Evolutionary conservation across 2,888 invertebrate species (phyloP).

Genomic region (Lumbricus terrestris): DNA sequence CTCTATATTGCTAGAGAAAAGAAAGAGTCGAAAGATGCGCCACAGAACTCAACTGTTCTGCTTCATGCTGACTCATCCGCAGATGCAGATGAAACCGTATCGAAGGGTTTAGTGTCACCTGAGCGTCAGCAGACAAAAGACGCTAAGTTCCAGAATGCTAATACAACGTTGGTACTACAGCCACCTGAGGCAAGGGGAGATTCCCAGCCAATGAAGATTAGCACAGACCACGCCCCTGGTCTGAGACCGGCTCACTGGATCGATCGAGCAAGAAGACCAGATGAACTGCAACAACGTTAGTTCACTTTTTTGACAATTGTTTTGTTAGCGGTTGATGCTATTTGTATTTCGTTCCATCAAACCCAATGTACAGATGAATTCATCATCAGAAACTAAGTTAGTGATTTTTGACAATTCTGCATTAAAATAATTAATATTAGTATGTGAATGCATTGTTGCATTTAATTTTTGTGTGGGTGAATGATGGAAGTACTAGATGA

Average conservation of each 20-base stretch:
- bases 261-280: conserved; percentile 12
- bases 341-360: neutral
- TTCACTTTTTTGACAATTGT: neutral
- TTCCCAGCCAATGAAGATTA: neutral
- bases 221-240: neutral
- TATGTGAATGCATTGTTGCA: too few species aligned
- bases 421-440: too few species aligned
- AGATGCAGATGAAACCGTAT: neutral
- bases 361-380: too few species aligned
- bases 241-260: conserved; percentile 7
- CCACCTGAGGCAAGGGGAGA: neutral
- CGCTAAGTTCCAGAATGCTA: neutral
- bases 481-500: too few species aligned
- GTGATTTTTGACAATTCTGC: too few species aligned
- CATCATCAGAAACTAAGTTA: too few species aligned
- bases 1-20: neutral
- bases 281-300: neutral
- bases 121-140: neutral
- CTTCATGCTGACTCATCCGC: neutral
- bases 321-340: neutral
- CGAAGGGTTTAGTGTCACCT: neutral
- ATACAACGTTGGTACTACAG: neutral
- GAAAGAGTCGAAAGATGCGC: neutral
- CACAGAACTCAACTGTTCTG: neutral
- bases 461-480: too few species aligned